phyloP scores from a whole-genome alignment of 1,140 invertebrate genomes.

The Drosophila sechellia region DNA sequence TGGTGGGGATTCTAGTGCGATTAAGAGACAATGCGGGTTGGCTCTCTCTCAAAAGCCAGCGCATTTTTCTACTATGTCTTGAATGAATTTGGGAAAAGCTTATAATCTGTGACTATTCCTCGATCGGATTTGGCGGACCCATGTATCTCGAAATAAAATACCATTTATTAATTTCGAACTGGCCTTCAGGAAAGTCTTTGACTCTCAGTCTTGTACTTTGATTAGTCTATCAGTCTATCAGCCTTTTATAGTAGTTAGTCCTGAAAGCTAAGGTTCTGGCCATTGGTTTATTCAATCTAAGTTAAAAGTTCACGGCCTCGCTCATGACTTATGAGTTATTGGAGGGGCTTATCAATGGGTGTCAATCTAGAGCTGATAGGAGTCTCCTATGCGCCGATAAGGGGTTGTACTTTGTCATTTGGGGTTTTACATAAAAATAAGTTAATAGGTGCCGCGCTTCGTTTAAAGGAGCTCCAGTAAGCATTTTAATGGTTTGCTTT shows the following conservation, averaged over 20 bases:
- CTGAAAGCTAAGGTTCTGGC: too few relatives aligned
- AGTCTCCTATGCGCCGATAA: slow-evolving; percentile 22
- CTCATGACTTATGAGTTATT: slow-evolving; percentile 26
- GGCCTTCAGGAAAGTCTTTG: slow-evolving; percentile 7
- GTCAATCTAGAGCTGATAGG: slow-evolving; percentile 35
- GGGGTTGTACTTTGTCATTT: slow-evolving; percentile 35
- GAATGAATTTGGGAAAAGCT: slow-evolving; percentile 4
- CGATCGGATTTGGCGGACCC: neutral
- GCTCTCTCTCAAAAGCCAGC: neutral
- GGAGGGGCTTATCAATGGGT: slow-evolving; percentile 15
- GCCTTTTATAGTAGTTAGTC: too few relatives aligned
- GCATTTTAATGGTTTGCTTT: slow-evolving; percentile 24
- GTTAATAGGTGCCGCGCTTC: slow-evolving; percentile 15
- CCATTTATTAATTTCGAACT: neutral
- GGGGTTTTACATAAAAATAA: slow-evolving; percentile 3
- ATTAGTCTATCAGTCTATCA: slow-evolving; percentile 8
- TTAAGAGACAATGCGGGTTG: neutral
- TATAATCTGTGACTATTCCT: slow-evolving; percentile 3
- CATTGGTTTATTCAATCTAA: neutral
- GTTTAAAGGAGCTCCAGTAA: neutral
- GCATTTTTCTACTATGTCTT: slow-evolving; percentile 20
- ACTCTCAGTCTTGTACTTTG: neutral
- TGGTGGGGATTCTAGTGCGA: slow-evolving; percentile 37
- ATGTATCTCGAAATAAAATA: slow-evolving; percentile 3
- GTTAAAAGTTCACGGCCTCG: slow-evolving; percentile 22